A percentile compares a stretch with the other conserved stretches of the same genome.
These are phyloP conservation scores for Champsocephalus esox DNA, from an alignment of 2,797 vertebrate genomes.

Conservation along the genomic window DNA sequence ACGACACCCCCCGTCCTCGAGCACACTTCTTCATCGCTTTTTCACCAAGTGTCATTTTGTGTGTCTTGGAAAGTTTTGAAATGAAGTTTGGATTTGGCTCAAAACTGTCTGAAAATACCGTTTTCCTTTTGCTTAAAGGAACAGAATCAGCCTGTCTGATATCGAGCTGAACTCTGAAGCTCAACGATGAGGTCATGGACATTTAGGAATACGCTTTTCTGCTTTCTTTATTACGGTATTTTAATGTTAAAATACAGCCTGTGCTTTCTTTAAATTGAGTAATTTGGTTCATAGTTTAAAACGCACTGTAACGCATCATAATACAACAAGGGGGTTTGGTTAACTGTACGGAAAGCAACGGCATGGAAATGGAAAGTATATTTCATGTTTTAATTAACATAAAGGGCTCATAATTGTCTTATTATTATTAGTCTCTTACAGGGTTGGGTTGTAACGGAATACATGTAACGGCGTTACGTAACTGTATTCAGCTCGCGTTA, in stretches of 20 bases:
- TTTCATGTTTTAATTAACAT: conserved; percentile 3
- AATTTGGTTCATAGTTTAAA: not conserved
- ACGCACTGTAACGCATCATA: too few species aligned
- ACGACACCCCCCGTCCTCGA: not conserved
- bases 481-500: too few species aligned
- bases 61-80: not conserved
- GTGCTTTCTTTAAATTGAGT: not conserved
- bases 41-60: not conserved
- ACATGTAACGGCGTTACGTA: too few species aligned
- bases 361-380: not conserved
- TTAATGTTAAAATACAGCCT: not conserved
- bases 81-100: too few species aligned
- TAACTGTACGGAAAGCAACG: not conserved
- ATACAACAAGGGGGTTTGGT: too few species aligned
- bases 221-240: not conserved
- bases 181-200: not conserved
- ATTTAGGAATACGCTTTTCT: not conserved
- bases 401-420: not conserved
- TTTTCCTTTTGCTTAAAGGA: too few species aligned
- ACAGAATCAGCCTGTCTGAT: too few species aligned
- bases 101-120: too few species aligned
- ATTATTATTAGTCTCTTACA: too few species aligned
- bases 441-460: too few species aligned
- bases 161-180: too few species aligned
- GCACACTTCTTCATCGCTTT: not conserved